Conservation (phyloP, 2,797 vertebrate genomes). For the Pristis pectinata region DNA sequence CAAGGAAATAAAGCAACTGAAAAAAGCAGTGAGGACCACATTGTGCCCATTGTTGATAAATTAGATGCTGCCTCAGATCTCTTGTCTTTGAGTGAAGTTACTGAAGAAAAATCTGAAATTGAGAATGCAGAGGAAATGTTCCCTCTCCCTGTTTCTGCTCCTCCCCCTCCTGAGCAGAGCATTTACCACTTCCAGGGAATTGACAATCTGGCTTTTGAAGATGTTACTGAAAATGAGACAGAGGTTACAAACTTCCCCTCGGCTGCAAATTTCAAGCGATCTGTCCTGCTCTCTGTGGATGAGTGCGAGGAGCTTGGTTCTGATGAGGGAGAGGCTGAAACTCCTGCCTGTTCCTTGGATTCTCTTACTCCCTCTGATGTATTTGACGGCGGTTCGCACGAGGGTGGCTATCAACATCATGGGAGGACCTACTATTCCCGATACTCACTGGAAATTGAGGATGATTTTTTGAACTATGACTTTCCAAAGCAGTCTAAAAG, state of each 20-base stretch:
- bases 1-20: constrained; percentile 53
- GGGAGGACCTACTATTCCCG: constrained; percentile 48
- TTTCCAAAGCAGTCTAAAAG: constrained; percentile 44
- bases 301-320: constrained; percentile 93
- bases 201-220: constrained; percentile 89
- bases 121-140: constrained; percentile 67
- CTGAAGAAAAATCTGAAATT: constrained; percentile 85
- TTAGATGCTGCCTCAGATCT: constrained; percentile 72
- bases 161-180: constrained; percentile 52
- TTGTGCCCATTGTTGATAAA: constrained; percentile 49
- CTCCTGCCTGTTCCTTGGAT: constrained; percentile 52
- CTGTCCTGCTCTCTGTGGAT: constrained; percentile 89
- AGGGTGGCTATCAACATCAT: constrained; percentile 42
- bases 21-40: constrained; percentile 55
- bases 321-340: constrained; percentile 74
- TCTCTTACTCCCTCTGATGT: constrained; percentile 70
- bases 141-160: constrained; percentile 39
- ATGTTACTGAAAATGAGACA: constrained; percentile 71
- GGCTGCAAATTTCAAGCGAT: constrained; percentile 76
- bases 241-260: constrained; percentile 64
- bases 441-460: constrained; percentile 50
- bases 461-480: constrained; percentile 47
- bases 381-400: constrained; percentile 63
- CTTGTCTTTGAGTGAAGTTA: constrained; percentile 85
- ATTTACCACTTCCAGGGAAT: constrained; percentile 82